Conservation (phyloP, 64 coral and sea anemone species). For the Stylophora pistillata region DNA sequence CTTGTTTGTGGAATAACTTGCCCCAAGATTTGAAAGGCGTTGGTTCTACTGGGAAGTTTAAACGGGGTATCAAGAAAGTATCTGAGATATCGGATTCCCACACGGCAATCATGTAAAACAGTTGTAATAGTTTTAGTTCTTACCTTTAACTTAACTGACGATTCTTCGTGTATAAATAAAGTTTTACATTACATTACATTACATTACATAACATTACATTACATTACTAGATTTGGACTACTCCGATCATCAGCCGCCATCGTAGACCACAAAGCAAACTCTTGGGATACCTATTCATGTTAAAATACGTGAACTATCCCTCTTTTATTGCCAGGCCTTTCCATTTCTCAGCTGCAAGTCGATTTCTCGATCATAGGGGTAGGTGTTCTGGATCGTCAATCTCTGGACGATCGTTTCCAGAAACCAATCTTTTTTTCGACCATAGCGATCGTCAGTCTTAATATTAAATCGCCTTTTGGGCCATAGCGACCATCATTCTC, state of each 20-base stretch:
- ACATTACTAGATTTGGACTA: constrained; percentile 44
- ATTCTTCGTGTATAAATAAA: too few relatives aligned
- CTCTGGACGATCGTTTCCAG: constrained; percentile 5
- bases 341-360: constrained; percentile 34
- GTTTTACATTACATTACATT: too few relatives aligned
- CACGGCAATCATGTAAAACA: too few relatives aligned
- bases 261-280: neutral
- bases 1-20: too few relatives aligned
- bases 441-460: constrained; percentile 4
- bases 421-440: constrained; percentile 24
- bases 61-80: too few relatives aligned
- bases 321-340: constrained; percentile 23
- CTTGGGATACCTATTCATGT: neutral
- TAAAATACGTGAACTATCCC: neutral
- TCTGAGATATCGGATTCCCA: too few relatives aligned
- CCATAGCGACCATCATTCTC: neutral
- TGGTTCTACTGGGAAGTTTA: too few relatives aligned
- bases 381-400: constrained; percentile 4
- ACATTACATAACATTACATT: too few relatives aligned
- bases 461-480: neutral
- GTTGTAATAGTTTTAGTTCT: too few relatives aligned
- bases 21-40: too few relatives aligned
- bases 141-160: too few relatives aligned
- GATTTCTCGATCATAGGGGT: constrained; percentile 19
- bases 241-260: neutral